Evolutionary conservation across 2,113 vertebrate genomes (phyloP), one percentile per base, ranked within the genome.

Genomic region (Corvus moneduloides): DNA sequence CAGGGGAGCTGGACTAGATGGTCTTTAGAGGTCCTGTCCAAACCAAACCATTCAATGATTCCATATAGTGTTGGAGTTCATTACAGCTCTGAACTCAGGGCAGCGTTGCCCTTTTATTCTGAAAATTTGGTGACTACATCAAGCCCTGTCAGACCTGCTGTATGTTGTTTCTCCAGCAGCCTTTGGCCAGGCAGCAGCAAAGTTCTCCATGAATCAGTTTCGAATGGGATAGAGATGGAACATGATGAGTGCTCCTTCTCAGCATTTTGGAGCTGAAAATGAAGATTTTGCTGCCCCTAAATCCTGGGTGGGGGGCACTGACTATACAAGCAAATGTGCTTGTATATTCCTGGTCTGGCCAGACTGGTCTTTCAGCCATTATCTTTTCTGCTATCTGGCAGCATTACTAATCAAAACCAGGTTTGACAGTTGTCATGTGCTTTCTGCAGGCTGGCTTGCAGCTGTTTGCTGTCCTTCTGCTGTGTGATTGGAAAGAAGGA

Each of bases 341-440:
- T 27, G 2, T 75, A 1, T 80, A 3, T 68, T 78, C 41, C 54
- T 64, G 41, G 27, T 44, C 66, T 84, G 66, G 44, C 43, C 24
- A 12, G 69, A 63, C 66, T 59, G 73, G 26, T 68, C 69, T 82
- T 87, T 56, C 0, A 5, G n/a, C 76, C 64, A 58, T 48, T 92
- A 55, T 68, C 62, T 73, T 76, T 88, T 90, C 77, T 87, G 82
- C 77, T 59, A 1, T 85, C 48, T 76, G 73, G 54, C 87, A 90
- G 58, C 74, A 82, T 87, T 93, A 79, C 87, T 91, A 91, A 76
- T 93, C 84, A 87, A 91, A 94, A 63, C 61, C 86, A 75, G 78
- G 75, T 90, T 46, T 93, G 88, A 93, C 68, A 61, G 41, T 87
- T 81, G 73, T 84, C 61, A 32, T 44, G 43, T 81, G 39, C 55